A percentile compares a stretch with the other conserved stretches of the same genome.
These are phyloP conservation scores for Margarornis squamiger DNA, from an alignment of 2,797 vertebrate species.

Conservation along the genomic window DNA sequence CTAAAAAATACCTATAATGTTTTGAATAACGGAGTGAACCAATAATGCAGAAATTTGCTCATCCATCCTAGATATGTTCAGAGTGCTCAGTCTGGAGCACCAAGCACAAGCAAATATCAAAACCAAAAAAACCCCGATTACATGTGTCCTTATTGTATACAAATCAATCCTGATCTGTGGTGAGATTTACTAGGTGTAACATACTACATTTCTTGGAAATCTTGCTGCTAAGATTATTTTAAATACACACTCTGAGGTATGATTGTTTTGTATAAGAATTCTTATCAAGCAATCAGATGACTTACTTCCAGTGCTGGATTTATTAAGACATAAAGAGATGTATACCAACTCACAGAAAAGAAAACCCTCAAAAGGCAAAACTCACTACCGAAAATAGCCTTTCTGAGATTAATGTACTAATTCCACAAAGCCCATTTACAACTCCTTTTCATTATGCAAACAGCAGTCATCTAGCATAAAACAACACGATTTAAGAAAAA, in stretches of 20 bases:
- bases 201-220: neutral
- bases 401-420: slow-evolving; percentile 22
- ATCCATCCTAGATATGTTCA: neutral
- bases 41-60: neutral
- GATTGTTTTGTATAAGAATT: neutral
- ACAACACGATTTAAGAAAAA: neutral
- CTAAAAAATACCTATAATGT: neutral
- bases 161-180: neutral
- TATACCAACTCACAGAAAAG: neutral
- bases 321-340: neutral
- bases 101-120: neutral
- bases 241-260: neutral
- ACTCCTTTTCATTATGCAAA: neutral
- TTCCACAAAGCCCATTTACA: slow-evolving; percentile 19
- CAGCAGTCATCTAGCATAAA: slow-evolving; percentile 14
- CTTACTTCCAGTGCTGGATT: neutral
- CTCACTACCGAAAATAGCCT: slow-evolving; percentile 3
- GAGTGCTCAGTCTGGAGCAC: neutral
- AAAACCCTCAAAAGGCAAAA: neutral
- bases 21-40: neutral
- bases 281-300: neutral
- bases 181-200: neutral
- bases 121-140: neutral
- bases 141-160: neutral
- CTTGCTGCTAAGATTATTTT: neutral